These are phyloP conservation scores for Odobenus rosmarus DNA, from an alignment of 2,113 vertebrate species.

Conservation along the genomic window DNA sequence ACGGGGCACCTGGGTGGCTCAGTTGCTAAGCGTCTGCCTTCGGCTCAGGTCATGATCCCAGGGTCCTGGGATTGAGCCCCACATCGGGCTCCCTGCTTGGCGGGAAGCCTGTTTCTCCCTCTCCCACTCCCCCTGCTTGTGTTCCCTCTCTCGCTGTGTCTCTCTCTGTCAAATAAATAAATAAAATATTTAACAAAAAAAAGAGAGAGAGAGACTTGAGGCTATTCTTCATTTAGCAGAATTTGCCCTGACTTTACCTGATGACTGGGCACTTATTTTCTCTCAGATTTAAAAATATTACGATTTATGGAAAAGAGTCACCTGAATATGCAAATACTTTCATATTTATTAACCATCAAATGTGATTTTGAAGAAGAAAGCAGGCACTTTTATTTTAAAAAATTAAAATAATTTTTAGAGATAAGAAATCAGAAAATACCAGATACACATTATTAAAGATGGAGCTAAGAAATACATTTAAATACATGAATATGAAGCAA, in stretches of 20 bases:
- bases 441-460: neutral
- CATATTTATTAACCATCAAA: neutral
- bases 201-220: neutral
- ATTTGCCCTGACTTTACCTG: neutral
- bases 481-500: neutral
- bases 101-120: too few relatives aligned
- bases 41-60: too few relatives aligned
- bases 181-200: too few relatives aligned
- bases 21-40: too few relatives aligned
- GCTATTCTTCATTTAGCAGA: neutral
- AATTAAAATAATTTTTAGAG: constrained; percentile 7
- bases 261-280: neutral
- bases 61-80: too few relatives aligned
- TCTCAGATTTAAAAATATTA: constrained; percentile 42
- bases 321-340: neutral
- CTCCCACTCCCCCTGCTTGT: too few relatives aligned
- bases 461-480: neutral
- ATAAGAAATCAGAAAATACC: neutral
- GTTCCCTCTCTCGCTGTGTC: too few relatives aligned
- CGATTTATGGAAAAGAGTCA: neutral
- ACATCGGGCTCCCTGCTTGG: too few relatives aligned
- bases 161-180: too few relatives aligned
- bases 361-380: neutral
- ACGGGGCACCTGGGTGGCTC: too few relatives aligned
- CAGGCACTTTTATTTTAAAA: neutral